Conservation (phyloP, 2,113 vertebrate genomes). For the Hyla sarda region DNA sequence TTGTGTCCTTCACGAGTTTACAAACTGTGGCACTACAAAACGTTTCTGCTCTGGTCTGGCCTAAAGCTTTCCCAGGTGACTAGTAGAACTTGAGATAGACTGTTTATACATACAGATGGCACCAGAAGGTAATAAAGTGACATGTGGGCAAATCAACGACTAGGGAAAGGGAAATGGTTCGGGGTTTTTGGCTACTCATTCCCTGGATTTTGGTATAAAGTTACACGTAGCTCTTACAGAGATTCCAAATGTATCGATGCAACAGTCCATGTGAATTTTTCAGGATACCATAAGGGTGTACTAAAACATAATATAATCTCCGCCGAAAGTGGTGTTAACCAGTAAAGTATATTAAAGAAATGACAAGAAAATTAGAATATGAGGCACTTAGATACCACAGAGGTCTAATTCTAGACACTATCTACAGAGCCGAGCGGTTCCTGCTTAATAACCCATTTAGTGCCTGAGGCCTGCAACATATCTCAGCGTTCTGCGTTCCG, state of each 20-base stretch:
- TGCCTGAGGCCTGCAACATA: not conserved
- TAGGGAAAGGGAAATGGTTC: not conserved
- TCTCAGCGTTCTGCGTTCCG: not conserved
- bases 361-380: slow-evolving; percentile 56
- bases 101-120: too few relatives aligned
- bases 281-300: slow-evolving; percentile 45
- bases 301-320: slow-evolving; percentile 56
- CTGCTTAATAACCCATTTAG: slow-evolving; percentile 47
- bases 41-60: too few relatives aligned
- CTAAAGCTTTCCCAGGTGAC: too few relatives aligned
- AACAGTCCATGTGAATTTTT: not conserved
- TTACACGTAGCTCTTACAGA: not conserved
- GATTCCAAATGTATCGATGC: not conserved
- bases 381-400: slow-evolving; percentile 54
- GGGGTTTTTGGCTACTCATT: not conserved
- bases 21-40: too few relatives aligned
- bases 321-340: slow-evolving; percentile 51
- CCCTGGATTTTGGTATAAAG: not conserved
- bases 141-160: too few relatives aligned
- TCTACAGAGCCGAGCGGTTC: slow-evolving; percentile 19
- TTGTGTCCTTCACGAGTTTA: too few relatives aligned
- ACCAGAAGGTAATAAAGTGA: too few relatives aligned
- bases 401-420: slow-evolving; percentile 52
- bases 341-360: slow-evolving; percentile 59
- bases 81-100: too few relatives aligned